Percentiles rank a stretch among this genome's conserved stretches.
Conservation (phyloP, 2,888 invertebrate species). For the Creontiades dilutus region DNA sequence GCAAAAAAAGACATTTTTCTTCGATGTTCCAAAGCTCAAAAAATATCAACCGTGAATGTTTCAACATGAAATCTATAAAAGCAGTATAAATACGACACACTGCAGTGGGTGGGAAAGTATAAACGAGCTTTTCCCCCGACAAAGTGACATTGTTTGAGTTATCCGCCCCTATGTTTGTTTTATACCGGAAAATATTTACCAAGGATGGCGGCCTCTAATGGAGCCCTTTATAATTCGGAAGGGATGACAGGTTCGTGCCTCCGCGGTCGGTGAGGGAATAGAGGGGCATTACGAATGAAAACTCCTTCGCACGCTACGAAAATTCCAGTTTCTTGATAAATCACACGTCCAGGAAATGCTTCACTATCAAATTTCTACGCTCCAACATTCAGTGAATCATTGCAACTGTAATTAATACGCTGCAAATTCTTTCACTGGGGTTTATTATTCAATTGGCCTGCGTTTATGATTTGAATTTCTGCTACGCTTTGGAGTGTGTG, state of each 20-base stretch:
- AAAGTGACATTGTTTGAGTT: neutral
- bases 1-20: too few relatives aligned
- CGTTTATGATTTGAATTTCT: too few relatives aligned
- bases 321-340: neutral
- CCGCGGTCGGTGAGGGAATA: neutral
- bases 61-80: too few relatives aligned
- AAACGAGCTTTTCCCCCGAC: neutral
- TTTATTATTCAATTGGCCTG: too few relatives aligned
- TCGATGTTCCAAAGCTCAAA: too few relatives aligned
- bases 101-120: neutral
- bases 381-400: too few relatives aligned
- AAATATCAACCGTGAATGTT: too few relatives aligned
- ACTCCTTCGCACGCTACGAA: neutral
- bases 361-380: neutral
- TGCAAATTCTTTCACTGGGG: too few relatives aligned
- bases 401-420: too few relatives aligned
- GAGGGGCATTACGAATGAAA: neutral
- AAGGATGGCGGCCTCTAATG: slow-evolving; percentile 31
- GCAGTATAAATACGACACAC: too few relatives aligned
- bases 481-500: too few relatives aligned
- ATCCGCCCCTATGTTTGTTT: slow-evolving; percentile 4
- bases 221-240: slow-evolving; percentile 40
- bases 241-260: slow-evolving; percentile 28
- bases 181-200: slow-evolving; percentile 18
- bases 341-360: neutral